Evolutionary conservation across 2,888 invertebrate genomes (phyloP).

Genomic region (Heteromyza rotundicornis): DNA sequence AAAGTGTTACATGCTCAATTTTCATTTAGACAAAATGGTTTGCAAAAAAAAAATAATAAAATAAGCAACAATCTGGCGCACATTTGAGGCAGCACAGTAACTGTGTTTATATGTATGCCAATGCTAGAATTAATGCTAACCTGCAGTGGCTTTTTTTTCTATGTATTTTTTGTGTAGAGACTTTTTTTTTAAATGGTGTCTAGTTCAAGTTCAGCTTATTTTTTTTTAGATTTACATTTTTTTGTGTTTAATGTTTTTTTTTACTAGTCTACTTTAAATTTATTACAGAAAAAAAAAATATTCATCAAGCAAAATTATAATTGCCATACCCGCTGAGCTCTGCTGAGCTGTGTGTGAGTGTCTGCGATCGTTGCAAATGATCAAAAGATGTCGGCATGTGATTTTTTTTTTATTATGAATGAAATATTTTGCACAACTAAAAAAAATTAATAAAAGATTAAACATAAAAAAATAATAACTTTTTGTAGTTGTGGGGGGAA

Average conservation of each 20-base stretch:
- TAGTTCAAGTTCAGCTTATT: constrained; percentile 23
- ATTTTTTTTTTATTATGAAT: too few relatives aligned
- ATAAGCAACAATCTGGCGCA: neutral
- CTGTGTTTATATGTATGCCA: too few relatives aligned
- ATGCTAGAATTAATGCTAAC: neutral
- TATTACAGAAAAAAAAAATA: constrained; percentile 1
- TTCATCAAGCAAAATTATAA: constrained; percentile 17
- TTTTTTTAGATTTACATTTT: neutral
- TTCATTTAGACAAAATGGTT: neutral
- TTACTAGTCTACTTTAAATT: neutral
- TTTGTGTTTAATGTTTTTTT: constrained; percentile 1
- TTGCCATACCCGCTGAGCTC: constrained; percentile 8
- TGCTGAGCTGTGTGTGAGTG: too few relatives aligned
- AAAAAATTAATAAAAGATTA: too few relatives aligned
- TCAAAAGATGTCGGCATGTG: too few relatives aligned
- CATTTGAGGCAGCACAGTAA: too few relatives aligned
- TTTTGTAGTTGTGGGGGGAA: too few relatives aligned
- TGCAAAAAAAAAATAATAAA: neutral
- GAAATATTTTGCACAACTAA: too few relatives aligned
- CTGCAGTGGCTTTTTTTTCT: neutral
- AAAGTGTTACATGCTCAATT: constrained; percentile 6
- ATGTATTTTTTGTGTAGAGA: neutral
- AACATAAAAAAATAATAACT: too few relatives aligned
- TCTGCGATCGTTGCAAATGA: too few relatives aligned
- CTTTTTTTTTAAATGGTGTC: constrained; percentile 11